Evolutionary conservation across 2,113 vertebrate genomes (phyloP).

Genomic region (Bos taurus): DNA sequence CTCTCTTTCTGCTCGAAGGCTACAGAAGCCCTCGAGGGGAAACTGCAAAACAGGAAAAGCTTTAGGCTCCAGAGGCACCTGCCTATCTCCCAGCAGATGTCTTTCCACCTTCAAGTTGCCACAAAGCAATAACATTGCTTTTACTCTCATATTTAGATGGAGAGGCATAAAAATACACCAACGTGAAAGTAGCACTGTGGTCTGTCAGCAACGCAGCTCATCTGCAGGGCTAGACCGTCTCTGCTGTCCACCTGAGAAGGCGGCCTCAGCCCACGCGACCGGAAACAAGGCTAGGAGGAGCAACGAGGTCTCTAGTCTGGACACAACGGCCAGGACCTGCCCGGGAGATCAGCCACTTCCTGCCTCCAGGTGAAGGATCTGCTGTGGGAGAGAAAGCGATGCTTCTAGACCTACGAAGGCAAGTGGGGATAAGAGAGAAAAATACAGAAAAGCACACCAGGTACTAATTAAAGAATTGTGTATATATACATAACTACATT

Average conservation of each 20-base stretch:
- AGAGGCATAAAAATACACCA: conserved; percentile 4
- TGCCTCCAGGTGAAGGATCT: neutral
- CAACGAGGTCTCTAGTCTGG: neutral
- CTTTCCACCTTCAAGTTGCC: neutral
- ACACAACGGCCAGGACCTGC: neutral
- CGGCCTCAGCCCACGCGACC: neutral
- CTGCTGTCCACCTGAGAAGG: neutral
- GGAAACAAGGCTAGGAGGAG: neutral
- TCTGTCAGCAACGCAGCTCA: neutral
- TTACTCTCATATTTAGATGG: neutral
- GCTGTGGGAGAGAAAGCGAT: neutral
- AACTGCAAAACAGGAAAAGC: neutral
- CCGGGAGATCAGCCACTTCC: neutral
- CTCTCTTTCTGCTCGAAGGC: neutral
- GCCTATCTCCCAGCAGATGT: neutral
- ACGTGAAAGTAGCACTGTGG: neutral
- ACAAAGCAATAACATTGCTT: neutral
- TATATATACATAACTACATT: neutral
- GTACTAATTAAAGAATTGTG: neutral
- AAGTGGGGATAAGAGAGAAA: conserved; percentile 10
- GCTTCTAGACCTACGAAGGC: conserved; percentile 9
- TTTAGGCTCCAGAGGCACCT: neutral
- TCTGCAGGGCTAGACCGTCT: neutral
- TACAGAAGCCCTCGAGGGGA: neutral
- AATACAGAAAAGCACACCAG: neutral